phyloP scores from a whole-genome alignment of 2,113 vertebrate species.

The Oxygymnocypris stewartii region DNA sequence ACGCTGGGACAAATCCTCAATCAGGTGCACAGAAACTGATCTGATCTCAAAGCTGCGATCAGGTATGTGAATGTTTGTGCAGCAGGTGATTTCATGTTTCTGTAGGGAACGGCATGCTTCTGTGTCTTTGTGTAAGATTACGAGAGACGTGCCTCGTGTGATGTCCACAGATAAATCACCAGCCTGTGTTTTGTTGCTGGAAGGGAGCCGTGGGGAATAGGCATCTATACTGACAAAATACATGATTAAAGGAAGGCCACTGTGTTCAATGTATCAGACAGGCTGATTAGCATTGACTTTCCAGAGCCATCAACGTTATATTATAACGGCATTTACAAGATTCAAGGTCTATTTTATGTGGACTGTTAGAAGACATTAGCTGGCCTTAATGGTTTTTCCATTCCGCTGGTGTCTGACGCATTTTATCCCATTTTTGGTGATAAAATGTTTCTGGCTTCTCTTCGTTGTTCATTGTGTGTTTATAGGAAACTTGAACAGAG shows the following conservation, averaged over 20 bases:
- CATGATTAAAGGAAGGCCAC: slow-evolving; percentile 32
- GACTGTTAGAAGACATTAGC: slow-evolving; percentile 19
- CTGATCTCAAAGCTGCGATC: slow-evolving; percentile 33
- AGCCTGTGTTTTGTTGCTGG: slow-evolving; percentile 46
- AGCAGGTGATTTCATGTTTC: slow-evolving; percentile 35
- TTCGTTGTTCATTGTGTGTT: neutral
- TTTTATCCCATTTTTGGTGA: slow-evolving; percentile 11
- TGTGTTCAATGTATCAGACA: neutral
- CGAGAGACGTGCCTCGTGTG: slow-evolving; percentile 35
- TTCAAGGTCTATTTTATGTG: slow-evolving; percentile 20
- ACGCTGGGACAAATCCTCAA: slow-evolving; percentile 1
- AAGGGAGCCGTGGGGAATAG: slow-evolving; percentile 33
- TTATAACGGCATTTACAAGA: slow-evolving; percentile 26
- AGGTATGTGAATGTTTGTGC: slow-evolving; percentile 35
- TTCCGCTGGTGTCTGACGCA: neutral
- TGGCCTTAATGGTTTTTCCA: slow-evolving; percentile 29
- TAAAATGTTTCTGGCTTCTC: slow-evolving; percentile 8
- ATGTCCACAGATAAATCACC: slow-evolving; percentile 56
- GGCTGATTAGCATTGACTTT: slow-evolving; percentile 34
- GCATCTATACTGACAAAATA: slow-evolving; percentile 31
- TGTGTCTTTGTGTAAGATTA: slow-evolving; percentile 35
- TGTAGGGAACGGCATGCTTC: slow-evolving; percentile 44
- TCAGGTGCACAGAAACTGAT: slow-evolving; percentile 31
- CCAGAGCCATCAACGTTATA: slow-evolving; percentile 21
- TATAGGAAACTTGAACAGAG: neutral